Percentiles rank a stretch among this genome's conserved stretches.
Evolutionary conservation across 1,140 invertebrate species (phyloP).

Genomic region (Lerema accius): DNA sequence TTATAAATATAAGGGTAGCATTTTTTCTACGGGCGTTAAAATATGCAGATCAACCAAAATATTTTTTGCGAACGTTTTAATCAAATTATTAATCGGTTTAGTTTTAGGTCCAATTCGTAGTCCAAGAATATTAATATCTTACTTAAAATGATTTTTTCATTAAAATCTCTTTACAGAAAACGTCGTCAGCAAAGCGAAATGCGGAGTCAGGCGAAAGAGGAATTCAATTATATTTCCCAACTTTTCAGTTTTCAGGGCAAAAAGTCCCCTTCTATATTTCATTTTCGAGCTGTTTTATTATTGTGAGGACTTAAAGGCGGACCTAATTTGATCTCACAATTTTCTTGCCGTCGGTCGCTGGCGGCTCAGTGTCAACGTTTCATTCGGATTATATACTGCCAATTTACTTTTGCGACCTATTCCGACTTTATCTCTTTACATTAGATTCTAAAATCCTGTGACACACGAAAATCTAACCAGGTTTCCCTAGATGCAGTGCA

Average conservation of each 20-base stretch:
- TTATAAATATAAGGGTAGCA: too few species aligned
- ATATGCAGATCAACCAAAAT: too few species aligned
- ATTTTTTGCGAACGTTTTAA: too few species aligned
- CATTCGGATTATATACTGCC: conserved; percentile 65
- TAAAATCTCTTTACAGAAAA: conserved; percentile 33
- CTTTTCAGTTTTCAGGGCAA: conserved; percentile 30
- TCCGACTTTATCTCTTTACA: not conserved
- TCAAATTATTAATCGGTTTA: not conserved
- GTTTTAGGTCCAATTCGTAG: conserved; percentile 14
- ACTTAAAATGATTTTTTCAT: conserved; percentile 33
- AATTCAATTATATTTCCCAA: conserved; percentile 38
- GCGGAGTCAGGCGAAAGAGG: conserved; percentile 27
- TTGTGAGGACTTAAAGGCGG: conserved; percentile 55
- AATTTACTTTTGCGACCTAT: conserved; percentile 29
- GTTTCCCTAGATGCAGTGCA: conserved; percentile 50
- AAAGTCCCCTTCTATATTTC: conserved; percentile 42
- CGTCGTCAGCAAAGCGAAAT: conserved; percentile 16
- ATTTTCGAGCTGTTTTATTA: conserved; percentile 60
- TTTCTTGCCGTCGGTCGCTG: conserved; percentile 58
- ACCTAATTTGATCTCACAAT: conserved; percentile 75
- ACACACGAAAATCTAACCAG: conserved; percentile 30
- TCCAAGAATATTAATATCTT: conserved; percentile 23
- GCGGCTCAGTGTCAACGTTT: conserved; percentile 72
- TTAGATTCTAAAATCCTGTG: conserved; percentile 40
- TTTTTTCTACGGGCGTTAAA: too few species aligned